Percentiles rank a stretch among this genome's conserved stretches.
These are phyloP conservation scores for Cercopithecus mitis DNA, from an alignment of 2,797 vertebrate species.

Conservation along the genomic window DNA sequence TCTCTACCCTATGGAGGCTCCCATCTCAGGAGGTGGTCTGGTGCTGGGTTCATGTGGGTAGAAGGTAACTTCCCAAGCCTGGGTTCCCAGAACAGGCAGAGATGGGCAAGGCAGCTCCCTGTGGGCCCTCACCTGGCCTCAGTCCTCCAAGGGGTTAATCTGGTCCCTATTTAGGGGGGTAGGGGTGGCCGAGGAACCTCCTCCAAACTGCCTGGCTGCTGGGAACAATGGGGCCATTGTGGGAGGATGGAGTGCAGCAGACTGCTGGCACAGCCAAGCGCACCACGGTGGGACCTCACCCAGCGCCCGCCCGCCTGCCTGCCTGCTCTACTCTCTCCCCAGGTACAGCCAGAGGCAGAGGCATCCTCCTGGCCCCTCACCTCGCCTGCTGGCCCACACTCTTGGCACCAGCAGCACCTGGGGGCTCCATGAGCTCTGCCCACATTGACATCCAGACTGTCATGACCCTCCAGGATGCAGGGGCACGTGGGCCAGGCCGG, in stretches of 20 bases:
- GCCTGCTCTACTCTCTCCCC: conserved; percentile 18
- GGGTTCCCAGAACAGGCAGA: not conserved
- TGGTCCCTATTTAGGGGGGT: conserved; percentile 67
- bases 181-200: conserved; percentile 76
- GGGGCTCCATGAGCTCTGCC: not conserved
- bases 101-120: not conserved
- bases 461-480: conserved; percentile 68
- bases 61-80: not conserved
- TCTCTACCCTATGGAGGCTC: not conserved
- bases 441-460: conserved; percentile 44
- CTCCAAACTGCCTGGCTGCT: conserved; percentile 80
- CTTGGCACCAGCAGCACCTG: conserved; percentile 31
- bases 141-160: conserved; percentile 79
- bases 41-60: not conserved
- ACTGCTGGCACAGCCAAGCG: conserved; percentile 68
- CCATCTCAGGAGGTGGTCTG: not conserved
- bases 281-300: conserved; percentile 61
- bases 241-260: conserved; percentile 80
- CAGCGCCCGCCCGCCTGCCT: not conserved
- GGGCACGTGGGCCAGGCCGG: conserved; percentile 18
- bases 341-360: conserved; percentile 73
- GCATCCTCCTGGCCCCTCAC: not conserved
- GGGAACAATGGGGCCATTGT: conserved; percentile 85
- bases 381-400: not conserved
- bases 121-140: conserved; percentile 1